phyloP scores from a whole-genome alignment of 2,888 invertebrate species.

The Endotricha flammealis region DNA sequence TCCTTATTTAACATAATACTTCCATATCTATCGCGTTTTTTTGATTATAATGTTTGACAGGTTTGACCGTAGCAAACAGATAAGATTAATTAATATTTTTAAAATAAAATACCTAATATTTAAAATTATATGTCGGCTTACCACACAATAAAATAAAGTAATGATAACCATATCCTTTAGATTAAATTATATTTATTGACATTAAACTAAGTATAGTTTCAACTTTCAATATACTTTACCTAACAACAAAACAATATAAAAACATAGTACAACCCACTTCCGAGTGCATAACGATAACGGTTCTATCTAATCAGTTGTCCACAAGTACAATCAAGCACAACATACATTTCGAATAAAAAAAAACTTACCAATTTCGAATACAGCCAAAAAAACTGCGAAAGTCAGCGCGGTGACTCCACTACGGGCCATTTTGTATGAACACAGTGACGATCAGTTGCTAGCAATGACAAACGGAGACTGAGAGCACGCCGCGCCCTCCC shows the following conservation, averaged over 20 bases:
- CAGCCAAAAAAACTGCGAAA: conserved; percentile 53
- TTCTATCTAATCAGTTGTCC: neutral
- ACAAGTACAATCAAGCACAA: conserved; percentile 2
- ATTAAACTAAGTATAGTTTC: no score
- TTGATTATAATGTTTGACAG: no score
- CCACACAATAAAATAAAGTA: no score
- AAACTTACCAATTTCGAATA: conserved; percentile 57
- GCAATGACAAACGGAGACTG: conserved; percentile 40
- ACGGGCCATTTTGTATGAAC: conserved; percentile 46
- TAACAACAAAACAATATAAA: neutral
- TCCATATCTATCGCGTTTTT: no score
- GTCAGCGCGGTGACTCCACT: conserved; percentile 43
- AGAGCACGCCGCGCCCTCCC: conserved; percentile 35
- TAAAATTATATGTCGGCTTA: no score
- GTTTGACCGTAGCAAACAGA: no score
- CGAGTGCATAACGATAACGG: neutral
- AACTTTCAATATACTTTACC: neutral
- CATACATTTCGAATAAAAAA: neutral
- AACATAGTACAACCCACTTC: neutral
- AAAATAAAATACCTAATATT: no score
- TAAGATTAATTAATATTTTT: no score
- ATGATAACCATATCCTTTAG: no score
- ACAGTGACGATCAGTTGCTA: conserved; percentile 41
- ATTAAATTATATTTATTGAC: no score
- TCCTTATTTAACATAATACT: no score